Evolutionary conservation across 2,113 vertebrate genomes (phyloP).

Genomic region (Abramis brama): DNA sequence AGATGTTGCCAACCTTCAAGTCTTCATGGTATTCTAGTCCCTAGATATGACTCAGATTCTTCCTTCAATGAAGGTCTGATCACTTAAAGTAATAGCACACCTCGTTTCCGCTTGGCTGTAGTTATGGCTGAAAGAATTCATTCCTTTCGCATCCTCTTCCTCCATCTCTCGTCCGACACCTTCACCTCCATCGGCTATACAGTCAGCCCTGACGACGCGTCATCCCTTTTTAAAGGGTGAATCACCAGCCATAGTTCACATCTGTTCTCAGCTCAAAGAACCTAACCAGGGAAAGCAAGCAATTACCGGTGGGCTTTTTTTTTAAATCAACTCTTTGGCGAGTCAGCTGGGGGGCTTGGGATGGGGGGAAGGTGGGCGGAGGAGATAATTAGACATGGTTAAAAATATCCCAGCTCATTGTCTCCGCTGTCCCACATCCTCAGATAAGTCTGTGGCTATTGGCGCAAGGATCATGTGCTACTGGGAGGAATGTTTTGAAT

Average conservation of each 20-base stretch:
- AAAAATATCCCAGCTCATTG: slow-evolving; percentile 62
- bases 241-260: slow-evolving; percentile 46
- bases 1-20: slow-evolving; percentile 11
- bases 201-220: slow-evolving; percentile 17
- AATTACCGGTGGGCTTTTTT: slow-evolving; percentile 60
- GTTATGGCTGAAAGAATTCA: neutral
- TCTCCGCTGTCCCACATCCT: slow-evolving; percentile 57
- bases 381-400: slow-evolving; percentile 63
- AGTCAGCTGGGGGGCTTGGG: slow-evolving; percentile 28
- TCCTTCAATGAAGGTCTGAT: slow-evolving; percentile 25
- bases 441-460: slow-evolving; percentile 37
- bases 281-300: slow-evolving; percentile 61
- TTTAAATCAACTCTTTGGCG: slow-evolving; percentile 58
- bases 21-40: neutral
- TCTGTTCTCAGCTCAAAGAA: slow-evolving; percentile 46
- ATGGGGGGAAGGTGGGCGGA: slow-evolving; percentile 26
- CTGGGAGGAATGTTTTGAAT: slow-evolving; percentile 6
- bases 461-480: slow-evolving; percentile 21
- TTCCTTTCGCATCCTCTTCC: neutral
- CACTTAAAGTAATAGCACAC: slow-evolving; percentile 1
- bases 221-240: slow-evolving; percentile 41
- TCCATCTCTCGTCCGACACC: slow-evolving; percentile 12
- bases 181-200: slow-evolving; percentile 7
- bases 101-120: neutral
- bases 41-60: slow-evolving; percentile 18